phyloP scores from a whole-genome alignment of 2,113 vertebrate genomes.

The Rissa tridactyla region DNA sequence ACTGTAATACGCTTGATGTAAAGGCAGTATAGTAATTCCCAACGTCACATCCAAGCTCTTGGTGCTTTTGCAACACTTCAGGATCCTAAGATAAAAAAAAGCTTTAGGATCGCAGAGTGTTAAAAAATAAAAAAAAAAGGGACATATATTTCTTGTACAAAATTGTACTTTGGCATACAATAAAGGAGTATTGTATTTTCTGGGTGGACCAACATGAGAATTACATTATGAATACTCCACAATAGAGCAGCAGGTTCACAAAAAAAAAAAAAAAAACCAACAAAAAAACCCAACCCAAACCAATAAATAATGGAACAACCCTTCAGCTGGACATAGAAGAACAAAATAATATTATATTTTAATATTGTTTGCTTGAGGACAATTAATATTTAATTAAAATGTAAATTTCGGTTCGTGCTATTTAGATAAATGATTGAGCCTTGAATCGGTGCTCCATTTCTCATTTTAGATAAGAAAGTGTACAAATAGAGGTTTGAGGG shows the following conservation, averaged over 20 bases:
- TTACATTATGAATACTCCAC: not conserved
- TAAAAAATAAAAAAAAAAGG: not conserved
- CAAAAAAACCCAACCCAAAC: not conserved
- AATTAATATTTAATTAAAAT: slow-evolving; percentile 66
- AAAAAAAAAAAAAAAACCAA: not conserved
- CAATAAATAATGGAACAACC: not conserved
- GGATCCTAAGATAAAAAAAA: not conserved
- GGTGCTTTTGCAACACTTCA: not conserved
- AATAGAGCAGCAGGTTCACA: not conserved
- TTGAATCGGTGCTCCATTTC: not conserved
- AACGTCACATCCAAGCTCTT: not conserved
- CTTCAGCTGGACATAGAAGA: not conserved
- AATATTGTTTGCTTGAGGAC: slow-evolving; percentile 18
- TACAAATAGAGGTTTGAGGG: slow-evolving; percentile 37
- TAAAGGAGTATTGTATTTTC: not conserved
- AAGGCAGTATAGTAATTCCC: not conserved
- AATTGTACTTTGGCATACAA: not conserved
- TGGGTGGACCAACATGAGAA: not conserved
- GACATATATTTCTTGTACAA: not conserved
- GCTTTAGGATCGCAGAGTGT: not conserved
- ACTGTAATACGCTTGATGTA: not conserved
- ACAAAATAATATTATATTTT: slow-evolving; percentile 35
- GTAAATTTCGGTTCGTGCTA: slow-evolving; percentile 43
- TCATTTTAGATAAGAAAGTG: slow-evolving; percentile 50
- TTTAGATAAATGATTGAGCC: slow-evolving; percentile 43